A percentile compares a stretch with the other conserved stretches of the same genome.
These are phyloP conservation scores for Rhingia rostrata DNA, from an alignment of 2,888 invertebrate genomes.

Conservation along the genomic window DNA sequence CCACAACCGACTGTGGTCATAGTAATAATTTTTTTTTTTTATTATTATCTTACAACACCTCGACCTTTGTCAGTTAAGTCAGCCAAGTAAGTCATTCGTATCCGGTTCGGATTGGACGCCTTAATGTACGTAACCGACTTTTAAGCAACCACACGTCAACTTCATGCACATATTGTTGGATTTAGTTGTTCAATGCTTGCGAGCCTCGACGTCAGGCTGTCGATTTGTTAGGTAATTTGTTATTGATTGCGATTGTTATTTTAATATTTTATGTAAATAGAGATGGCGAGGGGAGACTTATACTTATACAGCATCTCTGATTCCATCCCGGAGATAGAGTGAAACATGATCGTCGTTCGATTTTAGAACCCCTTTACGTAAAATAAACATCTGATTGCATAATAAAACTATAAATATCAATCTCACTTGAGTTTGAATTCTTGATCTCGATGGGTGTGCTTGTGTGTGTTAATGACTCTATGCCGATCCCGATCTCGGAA, in stretches of 20 bases:
- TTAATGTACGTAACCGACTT: constrained; percentile 37
- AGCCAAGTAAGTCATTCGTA: constrained; percentile 61
- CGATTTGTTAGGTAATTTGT: constrained; percentile 28
- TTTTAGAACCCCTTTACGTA: constrained; percentile 46
- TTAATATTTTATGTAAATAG: not conserved
- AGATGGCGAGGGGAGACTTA: not conserved
- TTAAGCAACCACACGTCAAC: constrained; percentile 29
- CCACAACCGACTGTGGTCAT: constrained; percentile 18
- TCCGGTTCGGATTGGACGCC: constrained; percentile 63
- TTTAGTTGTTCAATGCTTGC: constrained; percentile 38
- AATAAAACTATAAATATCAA: constrained; percentile 67
- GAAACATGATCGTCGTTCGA: constrained; percentile 15
- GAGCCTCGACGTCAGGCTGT: not conserved
- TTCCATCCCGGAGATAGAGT: not conserved
- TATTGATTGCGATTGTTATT: constrained; percentile 1
- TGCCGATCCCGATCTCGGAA: constrained; percentile 5
- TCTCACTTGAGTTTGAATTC: constrained; percentile 5
- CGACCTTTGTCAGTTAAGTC: constrained; percentile 59
- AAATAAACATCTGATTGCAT: constrained; percentile 40
- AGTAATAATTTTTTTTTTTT: constrained; percentile 13
- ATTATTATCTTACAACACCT: constrained; percentile 46
- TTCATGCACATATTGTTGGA: constrained; percentile 20
- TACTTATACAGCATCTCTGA: not conserved
- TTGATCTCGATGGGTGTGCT: constrained; percentile 5
- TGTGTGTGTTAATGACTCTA: constrained; percentile 33